phyloP scores from a whole-genome alignment of 2,888 invertebrate genomes.

The Graphium colonna region DNA sequence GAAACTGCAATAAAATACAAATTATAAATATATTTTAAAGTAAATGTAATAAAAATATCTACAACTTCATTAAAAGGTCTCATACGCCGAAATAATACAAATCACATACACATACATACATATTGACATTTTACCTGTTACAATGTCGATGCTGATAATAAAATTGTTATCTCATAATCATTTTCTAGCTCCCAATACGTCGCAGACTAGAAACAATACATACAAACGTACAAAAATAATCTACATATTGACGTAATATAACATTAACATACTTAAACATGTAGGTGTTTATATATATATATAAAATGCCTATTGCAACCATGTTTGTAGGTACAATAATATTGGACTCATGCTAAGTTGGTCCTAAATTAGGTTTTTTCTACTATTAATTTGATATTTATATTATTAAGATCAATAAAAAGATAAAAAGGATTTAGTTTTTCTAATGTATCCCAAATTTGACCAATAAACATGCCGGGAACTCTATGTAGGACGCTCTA shows the following conservation, averaged over 20 bases:
- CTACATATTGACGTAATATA: conserved; percentile 8
- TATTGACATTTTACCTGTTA: conserved; percentile 38
- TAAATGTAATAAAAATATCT: neutral
- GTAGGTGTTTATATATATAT: conserved; percentile 4
- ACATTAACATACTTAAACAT: conserved; percentile 5
- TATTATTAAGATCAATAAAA: too few relatives aligned
- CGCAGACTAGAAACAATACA: conserved; percentile 41
- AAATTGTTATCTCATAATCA: conserved; percentile 41
- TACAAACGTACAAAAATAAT: conserved; percentile 25
- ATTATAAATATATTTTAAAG: neutral
- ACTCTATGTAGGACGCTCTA: neutral
- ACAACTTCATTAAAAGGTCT: conserved; percentile 2
- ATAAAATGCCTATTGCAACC: conserved; percentile 2
- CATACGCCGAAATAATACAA: conserved; percentile 12
- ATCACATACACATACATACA: conserved; percentile 32
- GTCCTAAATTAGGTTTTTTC: too few relatives aligned
- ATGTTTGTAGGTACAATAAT: neutral
- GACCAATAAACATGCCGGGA: conserved; percentile 1
- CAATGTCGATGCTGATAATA: conserved; percentile 38
- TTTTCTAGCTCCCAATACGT: conserved; percentile 41
- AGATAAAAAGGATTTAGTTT: neutral
- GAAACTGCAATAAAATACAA: neutral
- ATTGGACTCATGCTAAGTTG: conserved; percentile 1
- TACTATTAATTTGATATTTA: too few relatives aligned
- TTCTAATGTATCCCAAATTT: neutral